These are phyloP conservation scores for Oligia latruncula DNA, from an alignment of 2,888 invertebrate genomes.

Conservation along the genomic window DNA sequence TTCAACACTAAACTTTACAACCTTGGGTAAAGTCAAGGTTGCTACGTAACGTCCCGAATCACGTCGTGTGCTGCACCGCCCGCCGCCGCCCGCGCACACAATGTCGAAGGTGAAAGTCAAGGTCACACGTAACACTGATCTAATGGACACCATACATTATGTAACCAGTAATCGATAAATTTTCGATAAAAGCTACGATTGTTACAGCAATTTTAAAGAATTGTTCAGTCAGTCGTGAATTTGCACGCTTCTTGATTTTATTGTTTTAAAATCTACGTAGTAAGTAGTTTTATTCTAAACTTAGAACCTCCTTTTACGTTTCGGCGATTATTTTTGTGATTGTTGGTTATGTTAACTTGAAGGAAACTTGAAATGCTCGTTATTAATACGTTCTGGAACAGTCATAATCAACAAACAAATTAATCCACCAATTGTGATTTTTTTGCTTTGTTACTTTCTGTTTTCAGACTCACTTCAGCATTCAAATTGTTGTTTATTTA, in stretches of 20 bases:
- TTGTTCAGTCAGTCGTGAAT: constrained; percentile 37
- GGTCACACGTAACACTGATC: constrained; percentile 72
- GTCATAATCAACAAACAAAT: constrained; percentile 2
- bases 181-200: constrained; percentile 51
- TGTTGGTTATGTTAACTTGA: constrained; percentile 6
- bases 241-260: constrained; percentile 45
- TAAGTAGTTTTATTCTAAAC: constrained; percentile 26
- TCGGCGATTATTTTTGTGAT: constrained; percentile 12
- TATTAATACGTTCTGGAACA: constrained; percentile 22
- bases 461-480: background rate
- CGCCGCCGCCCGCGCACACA: constrained; percentile 57
- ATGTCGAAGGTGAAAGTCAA: constrained; percentile 84
- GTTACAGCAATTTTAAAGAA: constrained; percentile 47
- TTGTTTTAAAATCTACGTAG: constrained; percentile 36
- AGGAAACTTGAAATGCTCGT: constrained; percentile 7
- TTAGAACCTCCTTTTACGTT: constrained; percentile 9
- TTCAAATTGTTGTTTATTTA: background rate
- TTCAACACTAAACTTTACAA: constrained; percentile 47
- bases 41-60: constrained; percentile 72
- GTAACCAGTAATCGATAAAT: constrained; percentile 66
- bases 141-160: constrained; percentile 73
- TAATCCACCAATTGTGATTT: background rate
- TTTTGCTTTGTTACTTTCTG: background rate
- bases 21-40: constrained; percentile 76
- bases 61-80: constrained; percentile 62